Base-by-base conservation (phyloP, 2,797 vertebrate species). In the Enteromius paludinosus region DNA sequence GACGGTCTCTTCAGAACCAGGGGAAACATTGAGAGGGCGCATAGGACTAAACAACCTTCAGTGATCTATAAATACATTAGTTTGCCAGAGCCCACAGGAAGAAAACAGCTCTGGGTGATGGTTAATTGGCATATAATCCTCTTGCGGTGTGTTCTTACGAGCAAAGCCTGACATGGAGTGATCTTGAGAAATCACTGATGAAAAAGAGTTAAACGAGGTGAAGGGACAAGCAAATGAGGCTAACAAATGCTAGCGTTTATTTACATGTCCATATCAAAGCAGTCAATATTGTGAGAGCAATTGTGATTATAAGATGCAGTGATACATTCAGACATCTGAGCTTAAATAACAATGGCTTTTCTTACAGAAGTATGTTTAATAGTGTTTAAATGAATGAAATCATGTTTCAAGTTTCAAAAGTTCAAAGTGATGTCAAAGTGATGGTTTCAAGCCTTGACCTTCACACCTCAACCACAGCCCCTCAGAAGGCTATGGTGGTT, bases 51-150 rank as follows among this genome's bases (percentile, higher is more conserved):
- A 43, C 80, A 80, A 83, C 77, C 81, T 83, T 85, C 82, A 81
- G 82, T 72, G 70, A 73, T 73, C 70, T 86, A 79, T 79, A 88
- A 84, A 85, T 82, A 78, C 61, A 47, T 81, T 64, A 14, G 41
- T 78, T 64, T 75, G 71, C 74, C 69, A 62, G 78, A 43, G 33
- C 30, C 62, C 66, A 68, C 72, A 68, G 49, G 80, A 41, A 66
- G 73, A 71, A 87, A 81, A 78, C 78, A 79, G 66, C 72, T 68
- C 45, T 75, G 78, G 83, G 87, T 86, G 83, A 86, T 80, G 83
- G 88, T 75, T 80, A 82, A 88, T 75, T 84, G 81, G 66, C 86
- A 71, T 83, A 75, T 89, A 92, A 93, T 89, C 89, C 86, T 89
- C 82, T 88, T 90, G 85, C 28, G 33, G 43, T 4, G 25, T 72